Evolutionary conservation across 2,888 invertebrate genomes (phyloP).

Genomic region (Atrina japonica): DNA sequence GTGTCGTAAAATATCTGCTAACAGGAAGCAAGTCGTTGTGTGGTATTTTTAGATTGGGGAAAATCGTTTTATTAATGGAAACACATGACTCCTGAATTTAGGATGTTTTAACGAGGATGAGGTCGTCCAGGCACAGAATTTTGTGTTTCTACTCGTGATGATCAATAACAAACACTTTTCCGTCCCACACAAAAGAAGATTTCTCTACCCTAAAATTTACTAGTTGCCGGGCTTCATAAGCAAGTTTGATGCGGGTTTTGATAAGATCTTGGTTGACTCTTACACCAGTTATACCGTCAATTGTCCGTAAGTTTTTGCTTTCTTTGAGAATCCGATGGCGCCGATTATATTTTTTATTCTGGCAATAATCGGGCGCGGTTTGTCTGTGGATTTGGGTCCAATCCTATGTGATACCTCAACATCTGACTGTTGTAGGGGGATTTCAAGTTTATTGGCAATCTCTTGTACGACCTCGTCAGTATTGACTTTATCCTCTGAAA

Average conservation of each 20-base stretch:
- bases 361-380: too few relatives aligned
- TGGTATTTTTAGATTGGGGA: too few relatives aligned
- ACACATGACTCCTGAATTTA: too few relatives aligned
- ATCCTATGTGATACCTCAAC: conserved; percentile 10
- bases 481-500: neutral
- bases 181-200: neutral
- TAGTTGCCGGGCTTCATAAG: neutral
- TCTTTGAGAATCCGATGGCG: neutral
- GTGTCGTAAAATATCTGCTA: too few relatives aligned
- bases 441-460: neutral
- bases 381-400: neutral
- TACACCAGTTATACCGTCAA: neutral
- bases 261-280: neutral
- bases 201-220: neutral
- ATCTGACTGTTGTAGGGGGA: neutral
- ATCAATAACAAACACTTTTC: neutral
- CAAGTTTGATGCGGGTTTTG: neutral
- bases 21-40: too few relatives aligned
- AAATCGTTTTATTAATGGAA: too few relatives aligned
- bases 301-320: neutral
- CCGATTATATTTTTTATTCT: neutral
- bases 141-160: neutral
- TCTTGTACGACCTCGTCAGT: neutral
- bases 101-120: neutral
- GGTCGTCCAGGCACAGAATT: neutral